phyloP scores from a whole-genome alignment of 2,888 invertebrate species.

The Aleiodes alternator region DNA sequence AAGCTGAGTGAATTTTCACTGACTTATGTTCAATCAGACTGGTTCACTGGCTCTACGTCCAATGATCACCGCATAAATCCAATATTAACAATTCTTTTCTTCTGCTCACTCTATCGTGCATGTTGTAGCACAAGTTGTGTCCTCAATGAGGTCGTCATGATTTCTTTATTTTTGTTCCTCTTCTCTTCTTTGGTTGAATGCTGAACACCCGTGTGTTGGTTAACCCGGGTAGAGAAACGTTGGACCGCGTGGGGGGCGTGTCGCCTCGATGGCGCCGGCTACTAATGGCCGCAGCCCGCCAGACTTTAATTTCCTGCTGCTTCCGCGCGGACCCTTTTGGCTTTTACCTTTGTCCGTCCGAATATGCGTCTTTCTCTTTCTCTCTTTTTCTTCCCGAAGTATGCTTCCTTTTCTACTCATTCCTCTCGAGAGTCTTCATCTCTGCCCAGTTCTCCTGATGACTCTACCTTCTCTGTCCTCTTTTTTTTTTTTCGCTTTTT shows the following conservation, averaged over 20 bases:
- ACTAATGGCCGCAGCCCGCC: conserved; percentile 75
- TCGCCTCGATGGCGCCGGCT: conserved; percentile 76
- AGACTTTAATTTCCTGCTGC: conserved; percentile 77
- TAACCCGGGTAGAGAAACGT: conserved; percentile 58
- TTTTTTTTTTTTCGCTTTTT: not conserved
- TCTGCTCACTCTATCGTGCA: not conserved
- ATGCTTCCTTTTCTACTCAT: not conserved
- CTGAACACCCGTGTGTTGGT: conserved; percentile 49
- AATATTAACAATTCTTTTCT: conserved; percentile 11
- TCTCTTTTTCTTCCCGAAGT: not conserved
- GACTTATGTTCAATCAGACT: conserved; percentile 14
- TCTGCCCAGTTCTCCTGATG: conserved; percentile 25
- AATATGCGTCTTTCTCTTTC: conserved; percentile 57
- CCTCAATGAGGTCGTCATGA: conserved; percentile 16
- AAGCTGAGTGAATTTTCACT: not conserved
- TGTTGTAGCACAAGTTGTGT: conserved; percentile 6
- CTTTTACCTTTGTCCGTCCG: conserved; percentile 70
- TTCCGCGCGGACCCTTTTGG: conserved; percentile 74
- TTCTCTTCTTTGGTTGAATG: not conserved
- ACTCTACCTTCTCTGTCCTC: conserved; percentile 8
- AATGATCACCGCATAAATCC: not conserved
- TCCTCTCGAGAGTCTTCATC: conserved; percentile 10
- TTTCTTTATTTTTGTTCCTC: not conserved
- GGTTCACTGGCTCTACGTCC: not conserved
- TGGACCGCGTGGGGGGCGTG: conserved; percentile 73